A percentile compares a stretch with the other conserved stretches of the same genome.
Conservation (phyloP, 2,888 invertebrate genomes). For the Agonum fuliginosum region DNA sequence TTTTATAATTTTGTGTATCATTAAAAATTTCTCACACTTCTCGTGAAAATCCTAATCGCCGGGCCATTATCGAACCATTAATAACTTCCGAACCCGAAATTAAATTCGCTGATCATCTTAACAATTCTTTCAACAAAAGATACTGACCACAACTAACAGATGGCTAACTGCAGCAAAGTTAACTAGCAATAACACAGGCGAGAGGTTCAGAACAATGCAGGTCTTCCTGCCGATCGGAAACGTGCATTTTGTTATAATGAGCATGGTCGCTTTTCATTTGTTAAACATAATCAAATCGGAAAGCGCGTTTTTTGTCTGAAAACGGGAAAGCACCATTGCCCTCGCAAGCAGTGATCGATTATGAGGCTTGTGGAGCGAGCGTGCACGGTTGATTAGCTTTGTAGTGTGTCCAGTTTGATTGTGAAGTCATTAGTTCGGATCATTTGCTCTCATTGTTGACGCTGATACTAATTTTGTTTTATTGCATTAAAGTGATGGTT, state of each 20-base stretch:
- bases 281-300: constrained; percentile 30
- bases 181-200: constrained; percentile 9
- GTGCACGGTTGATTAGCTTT: not conserved
- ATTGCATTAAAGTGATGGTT: not conserved
- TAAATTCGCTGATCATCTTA: not conserved
- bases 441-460: too few species aligned
- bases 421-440: constrained; percentile 4
- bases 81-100: not conserved
- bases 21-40: constrained; percentile 37
- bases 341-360: not conserved
- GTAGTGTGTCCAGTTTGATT: not conserved
- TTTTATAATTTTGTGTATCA: too few species aligned
- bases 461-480: constrained; percentile 17
- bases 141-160: constrained; percentile 27
- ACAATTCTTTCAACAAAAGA: constrained; percentile 2
- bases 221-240: constrained; percentile 30
- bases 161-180: not conserved
- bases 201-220: constrained; percentile 2
- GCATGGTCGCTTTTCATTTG: constrained; percentile 6
- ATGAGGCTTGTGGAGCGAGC: not conserved
- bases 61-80: constrained; percentile 21
- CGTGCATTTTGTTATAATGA: constrained; percentile 11
- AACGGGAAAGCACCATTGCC: not conserved
- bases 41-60: not conserved
- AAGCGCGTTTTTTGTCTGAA: constrained; percentile 16